phyloP scores from a whole-genome alignment of 2,888 invertebrate genomes.

The Crematogaster levior region DNA sequence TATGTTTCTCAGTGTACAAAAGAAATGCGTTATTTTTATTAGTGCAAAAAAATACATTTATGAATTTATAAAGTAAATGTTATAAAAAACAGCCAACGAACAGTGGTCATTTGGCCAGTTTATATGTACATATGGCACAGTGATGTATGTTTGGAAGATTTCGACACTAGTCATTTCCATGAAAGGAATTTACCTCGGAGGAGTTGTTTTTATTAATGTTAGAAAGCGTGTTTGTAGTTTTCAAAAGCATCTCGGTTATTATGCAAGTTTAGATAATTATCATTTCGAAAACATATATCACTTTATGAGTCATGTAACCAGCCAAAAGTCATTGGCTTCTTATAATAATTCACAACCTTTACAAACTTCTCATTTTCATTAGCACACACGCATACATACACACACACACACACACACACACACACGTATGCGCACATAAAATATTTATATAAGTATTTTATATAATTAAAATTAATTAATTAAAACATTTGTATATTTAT shows the following conservation, averaged over 20 bases:
- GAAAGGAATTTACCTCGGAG: slow-evolving; percentile 15
- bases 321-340: background rate
- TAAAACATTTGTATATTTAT: too few relatives aligned
- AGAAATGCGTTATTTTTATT: background rate
- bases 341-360: background rate
- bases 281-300: slow-evolving; percentile 10
- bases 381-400: too few relatives aligned
- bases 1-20: too few relatives aligned
- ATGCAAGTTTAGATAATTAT: slow-evolving; percentile 2
- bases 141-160: slow-evolving; percentile 13
- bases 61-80: background rate
- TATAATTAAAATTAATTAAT: too few relatives aligned
- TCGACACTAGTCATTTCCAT: slow-evolving; percentile 11
- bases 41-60: background rate
- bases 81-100: background rate
- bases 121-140: background rate
- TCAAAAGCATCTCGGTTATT: background rate
- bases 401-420: too few relatives aligned
- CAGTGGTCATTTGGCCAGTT: background rate
- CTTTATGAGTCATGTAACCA: background rate
- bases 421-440: background rate
- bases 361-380: background rate
- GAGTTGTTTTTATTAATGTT: slow-evolving; percentile 8
- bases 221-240: slow-evolving; percentile 18
- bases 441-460: too few relatives aligned